Conservation (phyloP, 2,888 invertebrate species). For the Drosophila subsilvestris region DNA sequence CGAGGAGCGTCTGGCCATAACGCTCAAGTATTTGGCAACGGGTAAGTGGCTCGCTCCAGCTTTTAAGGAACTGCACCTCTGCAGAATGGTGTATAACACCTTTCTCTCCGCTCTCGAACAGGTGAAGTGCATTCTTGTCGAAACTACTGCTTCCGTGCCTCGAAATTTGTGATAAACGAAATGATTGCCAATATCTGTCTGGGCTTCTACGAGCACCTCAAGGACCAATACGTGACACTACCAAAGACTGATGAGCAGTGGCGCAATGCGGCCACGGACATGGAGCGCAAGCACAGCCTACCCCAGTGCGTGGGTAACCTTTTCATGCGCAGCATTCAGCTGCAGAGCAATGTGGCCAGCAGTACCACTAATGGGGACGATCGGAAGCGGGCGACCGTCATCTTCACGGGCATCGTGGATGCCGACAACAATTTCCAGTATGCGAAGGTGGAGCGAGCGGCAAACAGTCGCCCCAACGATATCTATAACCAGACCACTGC, state of each 20-base stretch:
- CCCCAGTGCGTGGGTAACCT: slow-evolving; percentile 81
- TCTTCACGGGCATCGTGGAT: slow-evolving; percentile 81
- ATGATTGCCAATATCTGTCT: slow-evolving; percentile 83
- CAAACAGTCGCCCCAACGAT: slow-evolving; percentile 70
- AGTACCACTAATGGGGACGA: slow-evolving; percentile 59
- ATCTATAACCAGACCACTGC: slow-evolving; percentile 81
- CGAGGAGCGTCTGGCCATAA: slow-evolving; percentile 83
- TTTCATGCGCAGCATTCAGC: slow-evolving; percentile 81
- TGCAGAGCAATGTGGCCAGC: slow-evolving; percentile 69
- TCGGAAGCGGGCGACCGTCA: slow-evolving; percentile 75
- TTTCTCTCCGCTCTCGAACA: slow-evolving; percentile 33
- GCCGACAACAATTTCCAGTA: slow-evolving; percentile 81
- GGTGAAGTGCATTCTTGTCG: slow-evolving; percentile 83
- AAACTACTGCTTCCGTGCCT: slow-evolving; percentile 83
- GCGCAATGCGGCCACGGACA: slow-evolving; percentile 77
- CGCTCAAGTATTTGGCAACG: slow-evolving; percentile 83
- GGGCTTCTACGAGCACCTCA: slow-evolving; percentile 82
- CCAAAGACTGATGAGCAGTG: slow-evolving; percentile 83
- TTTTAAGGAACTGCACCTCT: not conserved
- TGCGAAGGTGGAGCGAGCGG: slow-evolving; percentile 78
- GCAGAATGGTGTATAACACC: no score
- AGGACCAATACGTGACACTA: slow-evolving; percentile 82
- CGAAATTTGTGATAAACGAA: slow-evolving; percentile 83
- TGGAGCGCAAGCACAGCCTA: slow-evolving; percentile 79
- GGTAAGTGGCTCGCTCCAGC: slow-evolving; percentile 62